A percentile compares a stretch with the other conserved stretches of the same genome.
Conservation (phyloP, 37 sponge, comb jelly and placozoan genomes). For the Lycopodina hypogea region DNA sequence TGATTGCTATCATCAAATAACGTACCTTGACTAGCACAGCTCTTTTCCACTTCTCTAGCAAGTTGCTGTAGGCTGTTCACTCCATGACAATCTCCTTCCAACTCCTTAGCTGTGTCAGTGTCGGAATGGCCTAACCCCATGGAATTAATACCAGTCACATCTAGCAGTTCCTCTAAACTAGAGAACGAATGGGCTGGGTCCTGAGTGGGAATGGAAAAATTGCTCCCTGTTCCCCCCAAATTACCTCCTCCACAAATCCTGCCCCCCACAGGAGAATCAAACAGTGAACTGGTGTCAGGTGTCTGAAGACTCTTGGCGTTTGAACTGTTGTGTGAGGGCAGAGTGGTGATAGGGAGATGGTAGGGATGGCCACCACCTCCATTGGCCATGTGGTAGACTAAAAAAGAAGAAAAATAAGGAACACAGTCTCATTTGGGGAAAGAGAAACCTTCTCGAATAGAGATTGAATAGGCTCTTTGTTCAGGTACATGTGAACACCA, state of each 20-base stretch:
- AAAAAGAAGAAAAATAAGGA: neutral
- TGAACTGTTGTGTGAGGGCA: neutral
- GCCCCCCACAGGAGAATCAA: conserved; percentile 5
- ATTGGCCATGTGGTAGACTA: conserved; percentile 11
- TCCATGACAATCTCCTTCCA: neutral
- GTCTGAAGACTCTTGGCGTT: conserved; percentile 42
- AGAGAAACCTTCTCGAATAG: too few species aligned
- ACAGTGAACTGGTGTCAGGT: conserved; percentile 46
- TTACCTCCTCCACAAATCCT: neutral
- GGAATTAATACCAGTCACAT: conserved; percentile 46
- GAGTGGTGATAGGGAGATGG: conserved; percentile 14
- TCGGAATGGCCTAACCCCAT: neutral
- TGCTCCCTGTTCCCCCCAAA: neutral
- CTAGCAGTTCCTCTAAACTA: conserved; percentile 44
- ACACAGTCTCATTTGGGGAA: too few species aligned
- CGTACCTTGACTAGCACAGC: neutral
- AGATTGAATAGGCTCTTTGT: too few species aligned
- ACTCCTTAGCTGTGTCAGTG: too few species aligned
- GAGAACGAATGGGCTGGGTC: conserved; percentile 7
- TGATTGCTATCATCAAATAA: too few species aligned
- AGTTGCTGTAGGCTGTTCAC: conserved; percentile 14
- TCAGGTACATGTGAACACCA: too few species aligned
- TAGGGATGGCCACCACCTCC: conserved; percentile 33
- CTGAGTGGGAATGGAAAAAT: neutral
- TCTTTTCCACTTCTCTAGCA: conserved; percentile 31